phyloP scores from a whole-genome alignment of 2,113 vertebrate genomes.

The Mustela nigripes region DNA sequence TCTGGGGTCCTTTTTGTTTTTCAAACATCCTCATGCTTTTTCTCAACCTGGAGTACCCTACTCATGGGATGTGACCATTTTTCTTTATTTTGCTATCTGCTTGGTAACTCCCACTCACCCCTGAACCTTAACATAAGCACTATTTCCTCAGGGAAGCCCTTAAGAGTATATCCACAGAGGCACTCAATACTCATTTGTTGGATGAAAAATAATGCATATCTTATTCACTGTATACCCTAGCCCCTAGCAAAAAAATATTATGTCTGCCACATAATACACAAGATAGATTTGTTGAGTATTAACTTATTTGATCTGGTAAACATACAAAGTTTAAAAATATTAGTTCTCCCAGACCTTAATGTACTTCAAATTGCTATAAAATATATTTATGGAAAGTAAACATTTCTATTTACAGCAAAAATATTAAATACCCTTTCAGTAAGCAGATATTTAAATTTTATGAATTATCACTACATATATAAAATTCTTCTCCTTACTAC shows the following conservation, averaged over 20 bases:
- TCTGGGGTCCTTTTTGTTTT: background rate
- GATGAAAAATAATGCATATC: background rate
- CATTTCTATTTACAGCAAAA: background rate
- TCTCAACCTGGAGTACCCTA: background rate
- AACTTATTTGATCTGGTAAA: conserved; percentile 43
- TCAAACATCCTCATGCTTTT: background rate
- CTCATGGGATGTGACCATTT: background rate
- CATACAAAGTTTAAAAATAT: conserved; percentile 31
- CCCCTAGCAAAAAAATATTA: background rate
- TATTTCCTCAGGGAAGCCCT: background rate
- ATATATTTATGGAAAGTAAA: conserved; percentile 11
- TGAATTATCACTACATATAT: background rate
- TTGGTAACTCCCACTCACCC: background rate
- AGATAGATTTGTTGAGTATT: conserved; percentile 13
- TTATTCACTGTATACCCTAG: background rate
- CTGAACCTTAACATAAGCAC: background rate
- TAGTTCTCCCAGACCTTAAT: conserved; percentile 49
- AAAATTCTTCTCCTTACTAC: conserved; percentile 11
- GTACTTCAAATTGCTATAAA: conserved; percentile 62
- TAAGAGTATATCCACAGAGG: background rate
- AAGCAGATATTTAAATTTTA: conserved; percentile 43
- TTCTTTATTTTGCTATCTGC: background rate
- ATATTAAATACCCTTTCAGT: conserved; percentile 40
- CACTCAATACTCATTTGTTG: background rate
- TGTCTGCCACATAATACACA: background rate